Evolutionary conservation across 2,888 invertebrate genomes (phyloP), one percentile per base, ranked within the genome.

Genomic region (Dynastes grantii): DNA sequence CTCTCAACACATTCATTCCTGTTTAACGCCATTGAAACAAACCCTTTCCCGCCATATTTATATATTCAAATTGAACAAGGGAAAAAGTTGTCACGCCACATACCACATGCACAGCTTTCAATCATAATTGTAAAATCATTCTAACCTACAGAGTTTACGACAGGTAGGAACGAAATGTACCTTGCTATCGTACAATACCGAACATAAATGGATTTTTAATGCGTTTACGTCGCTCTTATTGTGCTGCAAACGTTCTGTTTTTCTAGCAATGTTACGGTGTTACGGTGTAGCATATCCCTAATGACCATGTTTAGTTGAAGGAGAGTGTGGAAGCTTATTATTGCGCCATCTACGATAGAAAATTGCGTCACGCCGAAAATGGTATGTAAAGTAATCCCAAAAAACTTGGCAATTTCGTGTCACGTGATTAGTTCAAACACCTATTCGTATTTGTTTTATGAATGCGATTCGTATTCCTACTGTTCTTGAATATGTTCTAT

Each of bases 191-290:
- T 55, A n/a, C 58, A 55, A 51, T 55, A 16, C 22, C 9, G n/a
- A 71, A 71, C 40, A 37, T n/a, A 75, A 75, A 75, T 75, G 73
- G 58, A 61, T 75, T 75, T 75, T 75, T 75, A 75, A 75, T 75
- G 73, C 40, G 61, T 29, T 58, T 8, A 51, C 22, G 29, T 68
- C 29, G 27, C 22, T 61, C 61, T 40, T 45, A 29, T 75, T 75
- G 8, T 75, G 40, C 45, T 8, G 16, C 16, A 55, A 8, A 55
- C 16, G 22, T 55, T 55, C 55, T 55, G 55, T 22, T 55, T 22
- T 22, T 55, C 1, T 53, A 53, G 0, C 53, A 53, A 5, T 3
- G 40, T 9, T 58, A 29, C 9, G 71, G 5, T 32, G 32, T 32
- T 4, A 4, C 32, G 5, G 5, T 8, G 63, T 16, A 16, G 63